Conservation (phyloP, 2,797 vertebrate genomes). For the Mormyrus hasselquistii region DNA sequence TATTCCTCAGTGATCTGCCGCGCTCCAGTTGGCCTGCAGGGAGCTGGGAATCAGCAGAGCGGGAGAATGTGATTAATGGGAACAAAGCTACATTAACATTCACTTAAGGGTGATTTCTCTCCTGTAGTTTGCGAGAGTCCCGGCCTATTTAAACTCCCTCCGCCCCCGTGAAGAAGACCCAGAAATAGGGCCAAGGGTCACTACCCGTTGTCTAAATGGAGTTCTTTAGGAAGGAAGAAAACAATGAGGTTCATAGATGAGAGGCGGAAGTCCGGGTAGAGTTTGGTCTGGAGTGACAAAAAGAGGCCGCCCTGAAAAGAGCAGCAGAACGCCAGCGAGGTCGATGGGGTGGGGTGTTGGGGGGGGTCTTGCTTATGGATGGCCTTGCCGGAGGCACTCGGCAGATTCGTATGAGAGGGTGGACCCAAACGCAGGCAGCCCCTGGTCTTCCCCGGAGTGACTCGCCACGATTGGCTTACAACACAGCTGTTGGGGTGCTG, state of each 20-base stretch:
- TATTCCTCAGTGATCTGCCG: constrained; percentile 28
- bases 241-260: constrained; percentile 23
- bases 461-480: constrained; percentile 33
- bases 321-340: neutral
- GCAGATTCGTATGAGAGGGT: constrained; percentile 1
- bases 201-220: constrained; percentile 26
- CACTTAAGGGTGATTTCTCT: constrained; percentile 35
- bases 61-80: constrained; percentile 49
- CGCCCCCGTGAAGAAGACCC: neutral
- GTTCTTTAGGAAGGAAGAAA: constrained; percentile 7
- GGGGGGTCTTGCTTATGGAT: constrained; percentile 18
- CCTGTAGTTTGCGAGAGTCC: neutral
- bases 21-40: neutral
- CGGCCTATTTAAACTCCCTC: neutral
- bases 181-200: constrained; percentile 19
- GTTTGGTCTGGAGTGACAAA: constrained; percentile 23
- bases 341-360: constrained; percentile 14
- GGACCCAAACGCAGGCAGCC: constrained; percentile 6
- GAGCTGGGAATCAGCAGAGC: constrained; percentile 36
- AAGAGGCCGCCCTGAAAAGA: constrained; percentile 20
- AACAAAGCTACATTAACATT: constrained; percentile 49
- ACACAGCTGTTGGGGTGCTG: constrained; percentile 42
- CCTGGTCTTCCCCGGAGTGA: constrained; percentile 14
- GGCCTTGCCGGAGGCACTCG: neutral
- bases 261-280: constrained; percentile 22